Percentiles rank a stretch among this genome's conserved stretches.
Evolutionary conservation across 2,888 invertebrate genomes (phyloP).

Genomic region (Hymenopus coronatus): DNA sequence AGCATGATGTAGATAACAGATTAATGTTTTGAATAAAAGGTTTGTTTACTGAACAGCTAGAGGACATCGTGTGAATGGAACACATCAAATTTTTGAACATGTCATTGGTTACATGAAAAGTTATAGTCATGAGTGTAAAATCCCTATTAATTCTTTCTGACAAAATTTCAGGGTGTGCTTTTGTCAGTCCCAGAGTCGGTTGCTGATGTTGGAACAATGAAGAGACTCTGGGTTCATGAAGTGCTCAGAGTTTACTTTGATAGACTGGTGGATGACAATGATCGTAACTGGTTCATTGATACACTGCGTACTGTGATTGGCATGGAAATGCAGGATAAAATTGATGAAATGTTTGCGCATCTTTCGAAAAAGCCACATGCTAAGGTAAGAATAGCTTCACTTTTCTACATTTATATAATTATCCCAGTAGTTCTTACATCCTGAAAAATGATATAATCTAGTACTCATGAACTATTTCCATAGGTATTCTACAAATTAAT

Average conservation of each 20-base stretch:
- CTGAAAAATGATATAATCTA: too few species aligned
- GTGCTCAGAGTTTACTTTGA: conserved; percentile 92
- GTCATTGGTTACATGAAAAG: neutral
- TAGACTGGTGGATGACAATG: conserved; percentile 80
- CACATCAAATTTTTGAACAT: neutral
- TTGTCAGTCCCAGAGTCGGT: conserved; percentile 91
- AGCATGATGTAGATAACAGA: too few species aligned
- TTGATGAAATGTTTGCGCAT: conserved; percentile 68
- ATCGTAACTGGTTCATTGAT: conserved; percentile 76
- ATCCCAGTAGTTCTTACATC: too few species aligned
- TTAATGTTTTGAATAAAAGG: too few species aligned
- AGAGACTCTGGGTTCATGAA: conserved; percentile 93
- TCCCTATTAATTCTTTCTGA: neutral
- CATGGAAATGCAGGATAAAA: conserved; percentile 60
- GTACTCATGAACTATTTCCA: too few species aligned
- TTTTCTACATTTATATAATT: too few species aligned
- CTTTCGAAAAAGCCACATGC: conserved; percentile 25
- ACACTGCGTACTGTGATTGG: conserved; percentile 63
- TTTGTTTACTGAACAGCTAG: too few species aligned
- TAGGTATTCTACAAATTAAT: too few species aligned
- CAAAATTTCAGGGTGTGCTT: conserved; percentile 68
- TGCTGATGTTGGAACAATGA: conserved; percentile 79
- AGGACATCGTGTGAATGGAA: too few species aligned
- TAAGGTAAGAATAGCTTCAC: neutral
- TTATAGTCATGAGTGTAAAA: neutral